These are phyloP conservation scores for Torymus aiolomorphi DNA, from an alignment of 2,888 invertebrate genomes.

Conservation along the genomic window DNA sequence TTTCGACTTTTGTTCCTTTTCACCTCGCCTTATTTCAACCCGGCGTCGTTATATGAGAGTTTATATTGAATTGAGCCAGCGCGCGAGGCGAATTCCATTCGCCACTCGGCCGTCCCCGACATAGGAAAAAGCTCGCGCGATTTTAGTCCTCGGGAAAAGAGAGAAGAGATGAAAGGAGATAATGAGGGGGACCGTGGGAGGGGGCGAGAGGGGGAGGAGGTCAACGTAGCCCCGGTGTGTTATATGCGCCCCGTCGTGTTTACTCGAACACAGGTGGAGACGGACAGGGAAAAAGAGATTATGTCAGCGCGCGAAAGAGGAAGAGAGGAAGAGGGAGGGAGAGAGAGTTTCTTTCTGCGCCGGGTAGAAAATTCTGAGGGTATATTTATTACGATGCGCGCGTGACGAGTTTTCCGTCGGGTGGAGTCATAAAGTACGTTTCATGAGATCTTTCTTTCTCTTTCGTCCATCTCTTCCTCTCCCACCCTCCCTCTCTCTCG, in stretches of 20 bases:
- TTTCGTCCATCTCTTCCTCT: not conserved
- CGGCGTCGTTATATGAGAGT: constrained; percentile 7
- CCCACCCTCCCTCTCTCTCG: not conserved
- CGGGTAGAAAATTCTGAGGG: constrained; percentile 21
- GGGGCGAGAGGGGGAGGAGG: not conserved
- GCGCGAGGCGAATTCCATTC: not conserved
- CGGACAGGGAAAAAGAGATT: constrained; percentile 8
- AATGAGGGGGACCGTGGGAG: constrained; percentile 29
- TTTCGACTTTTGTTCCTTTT: not conserved
- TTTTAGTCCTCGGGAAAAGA: constrained; percentile 10
- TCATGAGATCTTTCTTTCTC: constrained; percentile 18
- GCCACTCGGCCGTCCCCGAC: no score
- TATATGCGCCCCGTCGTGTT: constrained; percentile 23
- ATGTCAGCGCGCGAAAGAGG: not conserved
- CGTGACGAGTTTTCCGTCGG: constrained; percentile 28
- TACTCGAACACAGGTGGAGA: constrained; percentile 7
- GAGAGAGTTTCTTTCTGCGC: constrained; percentile 22
- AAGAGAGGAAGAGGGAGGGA: not conserved
- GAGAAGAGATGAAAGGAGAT: constrained; percentile 45
- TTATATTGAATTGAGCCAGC: constrained; percentile 33
- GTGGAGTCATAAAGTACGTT: constrained; percentile 33
- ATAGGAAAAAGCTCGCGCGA: not conserved
- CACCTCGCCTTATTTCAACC: not conserved
- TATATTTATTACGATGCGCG: constrained; percentile 44
- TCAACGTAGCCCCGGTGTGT: not conserved